Base-by-base conservation (phyloP, 2,797 vertebrate species). In the Macrochelys suwanniensis region DNA sequence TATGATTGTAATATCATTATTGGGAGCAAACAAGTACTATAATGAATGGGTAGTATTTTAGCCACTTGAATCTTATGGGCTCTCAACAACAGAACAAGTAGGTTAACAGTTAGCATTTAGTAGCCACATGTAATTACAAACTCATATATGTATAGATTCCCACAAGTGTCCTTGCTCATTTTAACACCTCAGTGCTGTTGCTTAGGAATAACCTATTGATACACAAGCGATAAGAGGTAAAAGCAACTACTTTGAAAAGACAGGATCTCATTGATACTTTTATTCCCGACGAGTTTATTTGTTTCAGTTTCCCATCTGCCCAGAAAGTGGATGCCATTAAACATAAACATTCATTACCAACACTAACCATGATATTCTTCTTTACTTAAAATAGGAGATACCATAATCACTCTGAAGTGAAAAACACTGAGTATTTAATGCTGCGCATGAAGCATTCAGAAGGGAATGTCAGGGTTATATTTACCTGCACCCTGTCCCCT, bases 1-100 rank as follows among this genome's bases (percentile, higher is more conserved):
- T 42, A 11, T 71, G 15, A 23, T 87, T 16, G 0, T 5, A 61
- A 37, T 8, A 26, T 0, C 23, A 16, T 0, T 15, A 6, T 4
- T 37, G 11, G 33, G 51, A 77, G 13, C 13, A 71, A 71, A 42
- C n/a, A 71, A 71, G n/a, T 42, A 50, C 5, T 11, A 2, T 37
- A 13, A 87, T 81, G 42, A 80, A 56, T 11, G 1, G 65, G n/a
- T 31, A 1, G 45, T 31, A 1, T 33, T 77, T 15, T 1, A 50
- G 7, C 21, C n/a, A 3, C 7, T 61, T 49, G 8, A 74, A 45
- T 56, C 25, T 89, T 81, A 49, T 31, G 33, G 4, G 1, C 1
- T 74, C 4, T 93, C 54, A 54, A 17, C 12, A 77, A 3, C 25
- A 0, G 0, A 0, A 0, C 82, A 87, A 83, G 56, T 8, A 85